Base-by-base conservation (phyloP, 2,797 vertebrate genomes). In the Acrossocheilus wenchowensis region DNA sequence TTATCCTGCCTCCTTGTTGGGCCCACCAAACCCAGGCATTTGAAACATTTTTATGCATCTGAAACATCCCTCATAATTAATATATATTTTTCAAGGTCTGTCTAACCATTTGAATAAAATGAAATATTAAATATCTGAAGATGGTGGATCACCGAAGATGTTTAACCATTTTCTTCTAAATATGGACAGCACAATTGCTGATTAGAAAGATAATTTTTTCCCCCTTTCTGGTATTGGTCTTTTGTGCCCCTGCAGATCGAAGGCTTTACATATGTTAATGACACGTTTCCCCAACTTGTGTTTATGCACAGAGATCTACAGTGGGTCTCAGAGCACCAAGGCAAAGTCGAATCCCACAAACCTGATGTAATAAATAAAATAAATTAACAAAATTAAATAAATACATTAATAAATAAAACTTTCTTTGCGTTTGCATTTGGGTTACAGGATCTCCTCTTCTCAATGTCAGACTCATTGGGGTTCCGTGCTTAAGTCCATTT, bases 401-500 rank as follows among this genome's bases (percentile, higher is more conserved):
- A 48, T 75, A 45, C 34, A 39, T 23, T 5, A 14, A 9, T 7
- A 48, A 21, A 2, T 34, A 5, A 12, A 19, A n/a, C 2, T 43
- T 82, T 72, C 9, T 21, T 62, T 69, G 57, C 57, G 50, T 50
- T 68, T 52, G 12, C 66, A 34, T 60, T 60, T 72, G 39, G 79
- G n/a, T 60, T 21, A 45, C 2, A 21, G 30, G 23, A 52, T 80
- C 74, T 75, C 73, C 82, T 78, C 71, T 41, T 78, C 85, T 89
- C 92, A 93, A 90, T 90, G 92, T 93, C 93, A 94, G 92, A 93
- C 93, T 92, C 93, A 91, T 89, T 82, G 86, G 92, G 93, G 86
- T 93, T 88, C 91, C 75, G 91, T 48, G 64, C 85, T 30, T 92
- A 91, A 93, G 93, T 94, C 93, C 94, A 96, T 97, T 97, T 97